Evolutionary conservation across 1,140 invertebrate genomes (phyloP).

Genomic region (Pseudomyrmex cubaensis): DNA sequence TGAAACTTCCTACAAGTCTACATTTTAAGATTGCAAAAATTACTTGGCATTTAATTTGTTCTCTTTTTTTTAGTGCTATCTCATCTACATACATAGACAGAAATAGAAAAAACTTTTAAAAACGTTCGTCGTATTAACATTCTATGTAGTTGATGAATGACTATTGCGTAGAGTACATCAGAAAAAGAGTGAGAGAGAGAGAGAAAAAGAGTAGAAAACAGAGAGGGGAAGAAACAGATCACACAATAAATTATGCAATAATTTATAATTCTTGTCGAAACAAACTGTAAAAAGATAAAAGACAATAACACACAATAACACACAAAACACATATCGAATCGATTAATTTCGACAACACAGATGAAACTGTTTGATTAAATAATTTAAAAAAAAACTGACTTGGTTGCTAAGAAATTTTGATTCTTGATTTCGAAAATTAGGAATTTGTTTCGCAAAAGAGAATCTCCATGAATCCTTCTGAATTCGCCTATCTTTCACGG

Average conservation of each 20-base stretch:
- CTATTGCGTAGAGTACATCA: background rate
- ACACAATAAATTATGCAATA: background rate
- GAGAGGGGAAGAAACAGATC: background rate
- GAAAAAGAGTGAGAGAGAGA: too few relatives aligned
- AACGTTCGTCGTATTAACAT: background rate
- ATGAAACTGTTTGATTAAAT: background rate
- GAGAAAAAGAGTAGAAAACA: too few relatives aligned
- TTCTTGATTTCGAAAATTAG: slow-evolving; percentile 24
- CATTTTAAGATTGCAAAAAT: background rate
- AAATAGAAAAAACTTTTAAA: background rate
- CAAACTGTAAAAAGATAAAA: background rate
- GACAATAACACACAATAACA: background rate
- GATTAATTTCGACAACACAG: background rate
- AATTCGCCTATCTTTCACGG: slow-evolving; percentile 32
- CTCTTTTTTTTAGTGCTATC: background rate
- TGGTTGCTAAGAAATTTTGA: background rate
- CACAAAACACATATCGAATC: background rate
- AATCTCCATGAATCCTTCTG: background rate
- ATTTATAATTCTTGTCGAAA: background rate
- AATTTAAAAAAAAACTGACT: background rate
- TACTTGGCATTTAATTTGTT: background rate
- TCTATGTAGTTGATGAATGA: background rate
- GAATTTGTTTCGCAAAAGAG: slow-evolving; percentile 31
- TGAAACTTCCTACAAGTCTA: background rate
- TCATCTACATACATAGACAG: background rate